Percentiles rank a stretch among this genome's conserved stretches.
These are phyloP conservation scores for Bombus sibiricus DNA, from an alignment of 1,140 invertebrate genomes.

Conservation along the genomic window DNA sequence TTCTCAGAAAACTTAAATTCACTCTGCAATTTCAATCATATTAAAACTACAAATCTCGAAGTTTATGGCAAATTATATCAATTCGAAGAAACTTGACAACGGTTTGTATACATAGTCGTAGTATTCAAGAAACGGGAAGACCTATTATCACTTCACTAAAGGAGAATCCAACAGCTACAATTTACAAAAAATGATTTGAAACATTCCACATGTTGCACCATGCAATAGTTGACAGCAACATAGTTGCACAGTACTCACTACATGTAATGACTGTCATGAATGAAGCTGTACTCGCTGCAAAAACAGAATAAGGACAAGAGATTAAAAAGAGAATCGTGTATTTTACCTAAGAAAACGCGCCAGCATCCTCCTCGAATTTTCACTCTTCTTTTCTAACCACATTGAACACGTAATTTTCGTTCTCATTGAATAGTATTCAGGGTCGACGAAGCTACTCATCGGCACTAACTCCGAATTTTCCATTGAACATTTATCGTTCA, in stretches of 20 bases:
- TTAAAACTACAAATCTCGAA: neutral
- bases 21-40: neutral
- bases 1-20: neutral
- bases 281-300: slow-evolving; percentile 82
- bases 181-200: neutral
- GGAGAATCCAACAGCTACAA: neutral
- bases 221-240: slow-evolving; percentile 56
- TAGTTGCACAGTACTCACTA: slow-evolving; percentile 79
- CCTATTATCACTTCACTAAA: neutral
- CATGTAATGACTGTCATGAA: slow-evolving; percentile 83
- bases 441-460: neutral
- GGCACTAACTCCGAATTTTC: slow-evolving; percentile 7
- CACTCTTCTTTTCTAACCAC: slow-evolving; percentile 60
- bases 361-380: slow-evolving; percentile 42
- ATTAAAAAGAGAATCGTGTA: neutral
- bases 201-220: slow-evolving; percentile 50
- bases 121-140: neutral
- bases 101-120: too few species aligned
- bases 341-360: slow-evolving; percentile 75
- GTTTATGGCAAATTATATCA: too few species aligned
- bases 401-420: slow-evolving; percentile 62
- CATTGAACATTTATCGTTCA: neutral
- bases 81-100: too few species aligned
- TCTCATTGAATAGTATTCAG: slow-evolving; percentile 55
- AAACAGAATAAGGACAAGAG: slow-evolving; percentile 50